Conservation (phyloP, 2,797 vertebrate genomes). For the Apogon talboti region DNA sequence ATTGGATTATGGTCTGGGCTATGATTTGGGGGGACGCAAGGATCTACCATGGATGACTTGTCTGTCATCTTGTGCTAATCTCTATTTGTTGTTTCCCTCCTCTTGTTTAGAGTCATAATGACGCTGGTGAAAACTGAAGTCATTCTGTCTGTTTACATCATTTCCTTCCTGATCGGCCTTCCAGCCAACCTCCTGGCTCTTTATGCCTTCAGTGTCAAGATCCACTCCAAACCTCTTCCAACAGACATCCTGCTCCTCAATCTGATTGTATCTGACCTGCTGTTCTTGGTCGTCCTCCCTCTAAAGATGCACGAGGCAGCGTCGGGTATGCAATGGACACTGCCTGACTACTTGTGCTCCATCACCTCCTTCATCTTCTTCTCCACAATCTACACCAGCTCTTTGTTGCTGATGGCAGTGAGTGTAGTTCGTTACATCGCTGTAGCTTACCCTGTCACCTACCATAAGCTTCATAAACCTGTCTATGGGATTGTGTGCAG, state of each 20-base stretch:
- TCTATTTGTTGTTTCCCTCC: neutral
- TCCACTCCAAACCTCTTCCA: constrained; percentile 63
- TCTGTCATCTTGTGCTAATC: neutral
- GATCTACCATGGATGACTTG: no score
- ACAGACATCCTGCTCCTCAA: constrained; percentile 86
- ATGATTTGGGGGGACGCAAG: no score
- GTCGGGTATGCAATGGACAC: constrained; percentile 65
- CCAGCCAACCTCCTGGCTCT: constrained; percentile 86
- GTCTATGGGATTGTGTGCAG: constrained; percentile 47
- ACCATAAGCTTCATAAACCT: constrained; percentile 69
- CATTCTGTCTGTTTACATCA: constrained; percentile 76
- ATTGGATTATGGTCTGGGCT: no score
- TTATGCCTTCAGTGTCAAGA: constrained; percentile 77
- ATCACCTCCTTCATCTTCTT: constrained; percentile 84
- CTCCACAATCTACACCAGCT: constrained; percentile 88
- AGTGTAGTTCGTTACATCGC: constrained; percentile 86
- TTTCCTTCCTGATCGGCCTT: constrained; percentile 83
- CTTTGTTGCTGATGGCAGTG: constrained; percentile 85
- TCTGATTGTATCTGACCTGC: constrained; percentile 84
- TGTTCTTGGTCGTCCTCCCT: constrained; percentile 85
- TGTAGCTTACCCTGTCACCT: constrained; percentile 81
- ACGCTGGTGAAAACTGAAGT: constrained; percentile 24
- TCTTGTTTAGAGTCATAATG: constrained; percentile 28
- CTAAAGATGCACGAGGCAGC: constrained; percentile 85
- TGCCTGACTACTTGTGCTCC: constrained; percentile 77